Percentiles rank a stretch among this genome's conserved stretches.
These are phyloP conservation scores for Perizoma affinitatum DNA, from an alignment of 2,888 invertebrate species.

Conservation along the genomic window DNA sequence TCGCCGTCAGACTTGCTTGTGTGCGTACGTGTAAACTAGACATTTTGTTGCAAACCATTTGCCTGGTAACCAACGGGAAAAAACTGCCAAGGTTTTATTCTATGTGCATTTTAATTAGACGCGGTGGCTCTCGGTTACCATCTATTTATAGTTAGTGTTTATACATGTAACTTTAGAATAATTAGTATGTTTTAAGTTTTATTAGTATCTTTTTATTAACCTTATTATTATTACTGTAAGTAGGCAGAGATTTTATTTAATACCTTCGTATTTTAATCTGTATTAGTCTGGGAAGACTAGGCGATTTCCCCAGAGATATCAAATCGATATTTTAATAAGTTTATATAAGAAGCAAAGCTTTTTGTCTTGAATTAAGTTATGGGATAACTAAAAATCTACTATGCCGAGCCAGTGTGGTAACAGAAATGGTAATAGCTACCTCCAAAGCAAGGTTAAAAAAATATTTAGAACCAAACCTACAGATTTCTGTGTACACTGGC, in stretches of 20 bases:
- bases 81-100: slow-evolving; percentile 29
- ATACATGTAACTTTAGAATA: too few species aligned
- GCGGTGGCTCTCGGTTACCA: slow-evolving; percentile 26
- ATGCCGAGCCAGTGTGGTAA: slow-evolving; percentile 5
- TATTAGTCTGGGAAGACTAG: too few species aligned
- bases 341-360: background rate
- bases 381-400: background rate
- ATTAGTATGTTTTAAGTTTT: too few species aligned
- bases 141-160: slow-evolving; percentile 2
- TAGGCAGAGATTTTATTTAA: too few species aligned
- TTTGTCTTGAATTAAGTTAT: slow-evolving; percentile 3
- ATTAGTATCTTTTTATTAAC: too few species aligned
- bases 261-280: too few species aligned
- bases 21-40: slow-evolving; percentile 28
- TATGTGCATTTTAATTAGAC: slow-evolving; percentile 21
- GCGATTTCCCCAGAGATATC: background rate
- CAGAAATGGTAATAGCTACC: background rate
- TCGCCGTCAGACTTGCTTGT: slow-evolving; percentile 20
- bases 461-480: slow-evolving; percentile 20
- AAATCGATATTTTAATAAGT: background rate
- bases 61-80: slow-evolving; percentile 34
- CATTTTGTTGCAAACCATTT: slow-evolving; percentile 37
- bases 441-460: slow-evolving; percentile 15
- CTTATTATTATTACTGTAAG: too few species aligned
- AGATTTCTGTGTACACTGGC: slow-evolving; percentile 22